These are phyloP conservation scores for Drosophila lini DNA, from an alignment of 1,140 invertebrate genomes.

Conservation along the genomic window DNA sequence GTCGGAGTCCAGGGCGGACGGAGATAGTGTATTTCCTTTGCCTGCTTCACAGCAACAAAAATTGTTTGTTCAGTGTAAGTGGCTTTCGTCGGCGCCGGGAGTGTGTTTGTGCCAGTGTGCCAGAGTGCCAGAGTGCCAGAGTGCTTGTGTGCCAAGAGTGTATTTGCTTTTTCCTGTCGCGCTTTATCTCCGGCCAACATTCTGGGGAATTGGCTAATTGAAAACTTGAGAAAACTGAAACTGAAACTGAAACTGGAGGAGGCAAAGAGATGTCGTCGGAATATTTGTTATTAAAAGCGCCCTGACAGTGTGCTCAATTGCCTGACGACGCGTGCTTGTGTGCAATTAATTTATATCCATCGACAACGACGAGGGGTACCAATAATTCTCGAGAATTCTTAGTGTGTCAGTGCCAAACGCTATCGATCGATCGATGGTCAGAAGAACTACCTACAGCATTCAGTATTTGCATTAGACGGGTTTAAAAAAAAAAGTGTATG, in stretches of 20 bases:
- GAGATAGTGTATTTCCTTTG: slow-evolving; percentile 11
- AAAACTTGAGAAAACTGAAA: slow-evolving; percentile 13
- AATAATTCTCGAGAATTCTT: slow-evolving; percentile 23
- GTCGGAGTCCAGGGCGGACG: slow-evolving; percentile 12
- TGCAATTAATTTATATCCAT: slow-evolving; percentile 44
- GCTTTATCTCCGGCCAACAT: background rate
- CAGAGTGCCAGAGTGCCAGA: background rate
- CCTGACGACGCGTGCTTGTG: slow-evolving; percentile 35
- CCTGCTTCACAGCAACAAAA: background rate
- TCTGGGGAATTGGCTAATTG: slow-evolving; percentile 39
- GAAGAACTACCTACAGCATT: slow-evolving; percentile 5
- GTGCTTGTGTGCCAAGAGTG: slow-evolving; percentile 2
- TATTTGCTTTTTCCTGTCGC: slow-evolving; percentile 1
- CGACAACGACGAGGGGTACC: slow-evolving; percentile 6
- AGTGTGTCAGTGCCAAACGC: slow-evolving; percentile 55
- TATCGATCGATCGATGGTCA: slow-evolving; percentile 21
- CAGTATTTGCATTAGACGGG: background rate
- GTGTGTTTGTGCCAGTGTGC: slow-evolving; percentile 12
- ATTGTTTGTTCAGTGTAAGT: slow-evolving; percentile 45
- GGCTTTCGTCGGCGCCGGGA: slow-evolving; percentile 8
- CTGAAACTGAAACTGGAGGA: slow-evolving; percentile 1
- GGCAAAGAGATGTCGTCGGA: slow-evolving; percentile 12
- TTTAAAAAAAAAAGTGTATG: slow-evolving; percentile 11
- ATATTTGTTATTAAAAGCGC: slow-evolving; percentile 11
- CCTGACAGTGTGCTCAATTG: slow-evolving; percentile 25